Base-by-base conservation (phyloP, 2,113 vertebrate species). In the Clarias gariepinus region DNA sequence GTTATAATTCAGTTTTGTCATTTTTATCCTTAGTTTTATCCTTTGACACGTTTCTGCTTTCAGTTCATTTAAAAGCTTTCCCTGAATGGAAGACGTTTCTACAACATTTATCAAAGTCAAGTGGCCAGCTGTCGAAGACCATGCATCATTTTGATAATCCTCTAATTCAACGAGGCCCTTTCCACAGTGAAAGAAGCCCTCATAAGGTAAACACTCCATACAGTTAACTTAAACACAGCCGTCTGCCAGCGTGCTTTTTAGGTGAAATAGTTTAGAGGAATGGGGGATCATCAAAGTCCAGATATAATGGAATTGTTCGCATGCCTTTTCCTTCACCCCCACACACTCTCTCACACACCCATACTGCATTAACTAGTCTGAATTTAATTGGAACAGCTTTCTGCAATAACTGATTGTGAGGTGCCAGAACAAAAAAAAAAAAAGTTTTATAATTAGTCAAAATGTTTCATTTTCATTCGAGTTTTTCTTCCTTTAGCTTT, bases 151-250 rank as follows among this genome's bases (percentile, higher is more conserved):
- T 84, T 81, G 74, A 84, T 90, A 91, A 91, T 91, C 83, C 88
- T 81, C 80, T 90, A 88, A 90, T 90, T 91, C 89, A 91, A 76
- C 78, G 64, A 85, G 63, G 60, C 63, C 71, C 25, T 88, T 84
- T 86, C 86, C 82, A 53, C 84, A 58, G 76, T 88, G 86, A 85
- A 87, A 86, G 88, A 88, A 87, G 86, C 74, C 83, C 88, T 69
- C 9, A 28, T 52, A 66, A 33, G 88, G 73, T 91, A 91, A 91
- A 92, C 91, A 90, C 53, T 12, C 90, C 83, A 88, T 84, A 87
- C 81, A 63, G 58, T 88, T 88, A 92, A 89, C 85, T 82, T 90
- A 92, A 92, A 92, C 90, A 91, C 80, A 80, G 83, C 76, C 82
- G 41, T 79, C 61, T 83, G 87, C 69, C 80, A 87, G 86, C 66